Evolutionary conservation across 2,113 vertebrate genomes (phyloP).

Genomic region (Cricetomys ansorgei): DNA sequence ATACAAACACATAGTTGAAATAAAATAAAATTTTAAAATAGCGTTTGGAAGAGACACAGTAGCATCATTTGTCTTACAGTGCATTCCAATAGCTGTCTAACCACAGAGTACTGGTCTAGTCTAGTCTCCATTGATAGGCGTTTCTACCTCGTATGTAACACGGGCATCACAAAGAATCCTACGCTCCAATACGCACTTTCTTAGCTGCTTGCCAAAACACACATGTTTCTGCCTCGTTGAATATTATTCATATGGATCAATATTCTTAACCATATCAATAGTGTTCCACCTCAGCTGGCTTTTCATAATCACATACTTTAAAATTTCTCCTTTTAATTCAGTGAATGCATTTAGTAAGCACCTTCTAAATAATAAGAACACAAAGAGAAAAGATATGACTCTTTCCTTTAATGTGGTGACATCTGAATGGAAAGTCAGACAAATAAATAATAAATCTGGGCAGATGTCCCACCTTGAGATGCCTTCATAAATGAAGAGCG

Average conservation of each 20-base stretch:
- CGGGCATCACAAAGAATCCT: constrained; percentile 10
- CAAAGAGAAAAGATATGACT: neutral
- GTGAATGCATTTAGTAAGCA: neutral
- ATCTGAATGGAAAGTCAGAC: neutral
- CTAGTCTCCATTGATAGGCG: neutral
- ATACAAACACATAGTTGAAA: neutral
- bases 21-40: neutral
- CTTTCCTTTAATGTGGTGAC: neutral
- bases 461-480: neutral
- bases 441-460: neutral
- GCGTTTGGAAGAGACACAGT: constrained; percentile 6
- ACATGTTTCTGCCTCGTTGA: neutral
- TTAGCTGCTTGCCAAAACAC: constrained; percentile 45
- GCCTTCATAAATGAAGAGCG: neutral
- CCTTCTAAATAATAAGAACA: neutral
- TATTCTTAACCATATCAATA: neutral
- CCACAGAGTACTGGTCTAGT: constrained; percentile 24
- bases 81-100: constrained; percentile 40
- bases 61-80: neutral
- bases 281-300: neutral
- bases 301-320: neutral
- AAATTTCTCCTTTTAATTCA: neutral
- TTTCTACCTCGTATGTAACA: constrained; percentile 28
- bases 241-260: neutral
- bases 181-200: constrained; percentile 51